Conservation (phyloP, 2,888 invertebrate species). For the Dusona sp. region DNA sequence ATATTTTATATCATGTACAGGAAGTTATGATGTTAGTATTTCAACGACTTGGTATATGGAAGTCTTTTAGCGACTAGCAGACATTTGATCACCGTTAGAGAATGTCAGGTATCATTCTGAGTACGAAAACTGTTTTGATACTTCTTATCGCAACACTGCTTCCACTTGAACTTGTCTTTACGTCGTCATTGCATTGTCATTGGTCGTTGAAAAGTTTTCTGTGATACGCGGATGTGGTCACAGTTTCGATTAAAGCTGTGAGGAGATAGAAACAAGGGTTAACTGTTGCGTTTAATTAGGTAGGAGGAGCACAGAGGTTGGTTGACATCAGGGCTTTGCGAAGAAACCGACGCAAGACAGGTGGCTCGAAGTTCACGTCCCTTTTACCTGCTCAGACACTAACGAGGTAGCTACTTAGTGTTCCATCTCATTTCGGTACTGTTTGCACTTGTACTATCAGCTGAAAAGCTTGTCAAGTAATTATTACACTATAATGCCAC, state of each 20-base stretch:
- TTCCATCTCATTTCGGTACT: constrained; percentile 39
- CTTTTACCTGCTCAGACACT: constrained; percentile 19
- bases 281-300: constrained; percentile 49
- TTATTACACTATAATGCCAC: constrained; percentile 38
- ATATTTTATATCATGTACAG: background rate
- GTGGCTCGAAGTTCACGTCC: constrained; percentile 16
- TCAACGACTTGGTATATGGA: background rate
- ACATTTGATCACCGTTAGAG: background rate
- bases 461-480: constrained; percentile 41
- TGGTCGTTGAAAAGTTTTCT: background rate
- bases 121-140: background rate
- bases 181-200: background rate
- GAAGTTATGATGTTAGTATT: background rate
- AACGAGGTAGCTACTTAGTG: constrained; percentile 53
- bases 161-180: background rate
- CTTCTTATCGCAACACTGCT: background rate
- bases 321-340: constrained; percentile 30
- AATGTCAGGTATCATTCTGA: background rate
- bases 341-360: constrained; percentile 10
- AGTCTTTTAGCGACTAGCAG: background rate
- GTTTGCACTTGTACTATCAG: constrained; percentile 24
- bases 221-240: background rate
- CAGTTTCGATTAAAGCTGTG: background rate
- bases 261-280: constrained; percentile 4
- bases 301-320: constrained; percentile 27